A percentile compares a stretch with the other conserved stretches of the same genome.
phyloP scores from a whole-genome alignment of 37 sponge, comb jelly and placozoan genomes.

The Bolinopsis microptera region DNA sequence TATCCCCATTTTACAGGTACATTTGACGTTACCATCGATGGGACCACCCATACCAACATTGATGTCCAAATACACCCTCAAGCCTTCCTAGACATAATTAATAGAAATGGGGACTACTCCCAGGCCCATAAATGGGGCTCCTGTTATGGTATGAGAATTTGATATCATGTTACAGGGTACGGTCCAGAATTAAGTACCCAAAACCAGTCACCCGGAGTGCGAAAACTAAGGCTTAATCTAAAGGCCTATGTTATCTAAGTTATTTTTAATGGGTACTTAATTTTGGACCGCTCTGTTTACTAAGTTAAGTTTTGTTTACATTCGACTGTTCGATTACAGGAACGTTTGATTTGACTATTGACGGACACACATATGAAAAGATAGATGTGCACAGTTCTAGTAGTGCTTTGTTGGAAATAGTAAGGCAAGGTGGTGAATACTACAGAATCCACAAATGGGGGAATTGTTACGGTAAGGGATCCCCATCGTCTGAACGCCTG shows the following conservation, averaged over 20 bases:
- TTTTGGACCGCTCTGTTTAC: neutral
- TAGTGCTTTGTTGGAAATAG: neutral
- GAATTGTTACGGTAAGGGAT: slow-evolving; percentile 33
- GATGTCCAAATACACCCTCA: neutral
- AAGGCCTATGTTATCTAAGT: no score
- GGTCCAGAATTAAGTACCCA: neutral
- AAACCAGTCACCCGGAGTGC: neutral
- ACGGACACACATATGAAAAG: neutral
- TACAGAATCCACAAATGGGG: neutral
- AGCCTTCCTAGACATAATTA: neutral
- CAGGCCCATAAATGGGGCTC: neutral
- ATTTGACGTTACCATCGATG: slow-evolving; percentile 25
- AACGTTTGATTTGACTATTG: slow-evolving; percentile 44
- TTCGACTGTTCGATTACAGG: neutral
- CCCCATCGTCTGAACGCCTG: no score
- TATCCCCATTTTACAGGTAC: slow-evolving; percentile 13
- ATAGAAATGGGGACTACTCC: neutral
- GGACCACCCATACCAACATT: neutral
- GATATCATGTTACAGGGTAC: neutral
- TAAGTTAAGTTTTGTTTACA: neutral
- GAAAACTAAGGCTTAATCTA: no score
- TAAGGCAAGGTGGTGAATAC: slow-evolving; percentile 17
- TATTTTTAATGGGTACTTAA: neutral
- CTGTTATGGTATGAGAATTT: slow-evolving; percentile 6
- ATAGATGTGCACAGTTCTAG: neutral